These are phyloP conservation scores for Brotogeris chrysoptera DNA, from an alignment of 2,797 vertebrate species.

Conservation along the genomic window DNA sequence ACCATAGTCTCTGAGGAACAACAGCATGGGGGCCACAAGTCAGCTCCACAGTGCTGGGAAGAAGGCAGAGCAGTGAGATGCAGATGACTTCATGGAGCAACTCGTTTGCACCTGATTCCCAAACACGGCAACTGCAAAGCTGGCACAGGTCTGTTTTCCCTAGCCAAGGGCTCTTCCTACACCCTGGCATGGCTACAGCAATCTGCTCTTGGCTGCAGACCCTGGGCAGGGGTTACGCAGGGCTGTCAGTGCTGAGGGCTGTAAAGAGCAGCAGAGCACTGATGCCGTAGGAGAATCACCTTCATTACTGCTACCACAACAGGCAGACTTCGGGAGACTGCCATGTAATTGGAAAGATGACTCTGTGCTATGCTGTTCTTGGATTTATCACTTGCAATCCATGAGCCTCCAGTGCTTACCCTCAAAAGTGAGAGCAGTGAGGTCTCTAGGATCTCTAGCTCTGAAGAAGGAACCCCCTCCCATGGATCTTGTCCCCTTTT, in stretches of 20 bases:
- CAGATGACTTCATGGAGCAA: neutral
- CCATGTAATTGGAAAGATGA: neutral
- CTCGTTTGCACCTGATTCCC: neutral
- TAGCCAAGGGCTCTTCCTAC: neutral
- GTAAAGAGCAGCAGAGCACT: neutral
- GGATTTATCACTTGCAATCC: neutral
- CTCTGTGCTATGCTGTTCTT: rapidly evolving
- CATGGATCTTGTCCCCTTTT: neutral
- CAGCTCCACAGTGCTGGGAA: neutral
- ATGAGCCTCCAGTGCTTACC: neutral
- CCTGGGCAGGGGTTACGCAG: rapidly evolving
- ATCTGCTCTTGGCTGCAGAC: neutral
- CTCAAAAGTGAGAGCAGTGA: neutral
- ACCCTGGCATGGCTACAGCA: neutral
- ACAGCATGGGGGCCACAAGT: neutral
- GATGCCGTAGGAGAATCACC: neutral
- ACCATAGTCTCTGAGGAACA: neutral
- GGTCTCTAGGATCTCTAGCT: neutral
- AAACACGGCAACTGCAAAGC: neutral
- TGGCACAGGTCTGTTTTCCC: neutral
- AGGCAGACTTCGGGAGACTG: neutral
- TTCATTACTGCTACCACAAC: neutral
- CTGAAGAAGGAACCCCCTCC: neutral
- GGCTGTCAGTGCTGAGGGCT: neutral
- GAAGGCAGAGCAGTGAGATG: neutral